Evolutionary conservation across 2,888 invertebrate genomes (phyloP), one percentile per base, ranked within the genome.

Genomic region (Adineta ricciae): DNA sequence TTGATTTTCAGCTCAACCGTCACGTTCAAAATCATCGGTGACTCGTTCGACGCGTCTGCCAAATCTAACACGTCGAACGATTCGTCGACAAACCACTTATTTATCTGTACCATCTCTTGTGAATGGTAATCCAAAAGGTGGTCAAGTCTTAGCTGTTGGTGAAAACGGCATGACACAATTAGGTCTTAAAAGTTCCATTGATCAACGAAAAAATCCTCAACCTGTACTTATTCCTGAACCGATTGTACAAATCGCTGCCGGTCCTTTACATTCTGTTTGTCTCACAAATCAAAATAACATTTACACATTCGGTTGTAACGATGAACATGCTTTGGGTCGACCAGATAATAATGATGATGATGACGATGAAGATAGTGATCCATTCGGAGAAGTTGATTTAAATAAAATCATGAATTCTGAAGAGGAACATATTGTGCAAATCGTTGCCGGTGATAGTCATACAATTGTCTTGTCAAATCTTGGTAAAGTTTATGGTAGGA

Each of bases 231-330:
- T 85, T 50, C 84, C 85, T 38, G 85, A 85, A 50, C 49, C 83
- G 27, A 50, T 85, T 24, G 27, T 85, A n/a, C 86, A 86, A 84
- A 90, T 92, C 11, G 90, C 89, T 86, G 96, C 96, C 1, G 98
- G 99, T 0, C 98, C 97, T 64, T 97, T 99, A 95, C 99, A 99
- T 90, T 96, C 95, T 27, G 93, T 96, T 16, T 93, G 94, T 88
- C 90, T 96, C 52, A 94, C 94, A 9, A 92, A 93, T 54, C 93
- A 93, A 82, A 96, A 96, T 84, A 86, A 94, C 93, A 93, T 96
- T 0, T 93, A 94, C 91, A 94, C 95, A 3, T 96, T 95, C 91
- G 96, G 99, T 0, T 97, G 97, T 89, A 99, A 99, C 90, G 98
- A 99, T 90, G 98, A 99, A 89, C 95, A 95, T 0, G 96, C 96